These are phyloP conservation scores for Spodoptera litura DNA, from an alignment of 1,140 invertebrate species.

Conservation along the genomic window DNA sequence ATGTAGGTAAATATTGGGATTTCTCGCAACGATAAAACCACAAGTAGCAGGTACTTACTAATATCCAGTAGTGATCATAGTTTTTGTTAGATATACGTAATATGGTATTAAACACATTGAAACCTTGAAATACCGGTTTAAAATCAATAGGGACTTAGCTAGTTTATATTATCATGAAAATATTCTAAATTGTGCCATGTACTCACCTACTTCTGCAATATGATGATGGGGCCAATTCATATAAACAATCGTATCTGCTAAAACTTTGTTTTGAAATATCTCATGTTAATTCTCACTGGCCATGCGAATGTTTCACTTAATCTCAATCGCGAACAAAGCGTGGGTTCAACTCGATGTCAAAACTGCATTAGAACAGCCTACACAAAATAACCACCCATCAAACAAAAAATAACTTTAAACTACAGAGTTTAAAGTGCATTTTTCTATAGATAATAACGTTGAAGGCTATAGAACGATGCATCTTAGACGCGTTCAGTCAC, in stretches of 20 bases:
- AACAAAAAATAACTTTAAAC: slow-evolving; percentile 19
- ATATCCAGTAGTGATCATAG: neutral
- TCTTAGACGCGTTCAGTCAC: slow-evolving; percentile 56
- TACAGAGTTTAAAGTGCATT: neutral
- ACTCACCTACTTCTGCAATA: neutral
- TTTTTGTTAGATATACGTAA: neutral
- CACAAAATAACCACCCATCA: neutral
- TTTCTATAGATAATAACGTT: slow-evolving; percentile 14
- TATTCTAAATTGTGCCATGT: neutral
- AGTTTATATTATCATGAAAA: neutral
- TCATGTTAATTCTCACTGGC: neutral
- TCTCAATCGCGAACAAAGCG: slow-evolving; percentile 39
- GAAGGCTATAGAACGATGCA: slow-evolving; percentile 49
- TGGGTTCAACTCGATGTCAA: slow-evolving; percentile 46
- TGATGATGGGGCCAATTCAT: neutral
- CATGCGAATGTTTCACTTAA: neutral
- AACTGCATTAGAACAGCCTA: slow-evolving; percentile 47
- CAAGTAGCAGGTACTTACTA: neutral
- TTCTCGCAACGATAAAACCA: neutral
- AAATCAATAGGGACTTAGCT: neutral
- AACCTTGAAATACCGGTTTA: slow-evolving; percentile 20
- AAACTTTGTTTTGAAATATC: neutral
- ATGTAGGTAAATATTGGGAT: neutral
- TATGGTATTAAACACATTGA: neutral
- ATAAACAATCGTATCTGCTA: neutral